A percentile compares a stretch with the other conserved stretches of the same genome.
These are phyloP conservation scores for Pseudochirops corinnae DNA, from an alignment of 2,797 vertebrate genomes.

Conservation along the genomic window DNA sequence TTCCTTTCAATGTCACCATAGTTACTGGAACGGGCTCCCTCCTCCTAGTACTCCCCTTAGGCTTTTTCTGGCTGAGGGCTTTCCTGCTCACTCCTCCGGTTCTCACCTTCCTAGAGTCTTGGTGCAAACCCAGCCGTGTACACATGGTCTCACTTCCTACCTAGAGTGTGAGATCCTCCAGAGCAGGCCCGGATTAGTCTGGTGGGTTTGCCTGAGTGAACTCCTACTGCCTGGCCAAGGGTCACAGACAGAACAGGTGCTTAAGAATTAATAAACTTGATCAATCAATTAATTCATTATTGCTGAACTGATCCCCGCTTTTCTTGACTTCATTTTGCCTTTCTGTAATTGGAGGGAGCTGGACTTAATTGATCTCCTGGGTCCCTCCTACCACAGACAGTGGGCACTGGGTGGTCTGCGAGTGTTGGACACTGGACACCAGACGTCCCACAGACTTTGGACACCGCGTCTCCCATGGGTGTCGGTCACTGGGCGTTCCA, in stretches of 20 bases:
- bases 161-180: not conserved
- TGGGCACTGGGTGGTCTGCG: too few relatives aligned
- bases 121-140: accelerated
- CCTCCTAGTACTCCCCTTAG: too few relatives aligned
- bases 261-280: not conserved
- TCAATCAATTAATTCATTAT: not conserved
- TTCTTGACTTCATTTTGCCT: not conserved
- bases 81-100: not conserved
- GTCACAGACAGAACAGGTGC: too few relatives aligned
- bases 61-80: too few relatives aligned
- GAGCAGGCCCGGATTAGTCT: accelerated
- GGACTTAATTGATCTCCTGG: accelerated
- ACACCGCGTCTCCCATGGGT: too few relatives aligned
- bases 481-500: too few relatives aligned
- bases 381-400: not conserved
- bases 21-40: not conserved
- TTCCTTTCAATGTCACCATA: not conserved
- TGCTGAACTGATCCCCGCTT: accelerated
- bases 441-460: too few relatives aligned
- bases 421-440: too few relatives aligned
- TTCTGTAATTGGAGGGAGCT: not conserved
- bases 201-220: not conserved
- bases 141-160: not conserved
- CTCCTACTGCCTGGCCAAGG: not conserved
- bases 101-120: not conserved